These are phyloP conservation scores for Gambusia yucatana DNA, from an alignment of 2,797 vertebrate genomes.

Conservation along the genomic window DNA sequence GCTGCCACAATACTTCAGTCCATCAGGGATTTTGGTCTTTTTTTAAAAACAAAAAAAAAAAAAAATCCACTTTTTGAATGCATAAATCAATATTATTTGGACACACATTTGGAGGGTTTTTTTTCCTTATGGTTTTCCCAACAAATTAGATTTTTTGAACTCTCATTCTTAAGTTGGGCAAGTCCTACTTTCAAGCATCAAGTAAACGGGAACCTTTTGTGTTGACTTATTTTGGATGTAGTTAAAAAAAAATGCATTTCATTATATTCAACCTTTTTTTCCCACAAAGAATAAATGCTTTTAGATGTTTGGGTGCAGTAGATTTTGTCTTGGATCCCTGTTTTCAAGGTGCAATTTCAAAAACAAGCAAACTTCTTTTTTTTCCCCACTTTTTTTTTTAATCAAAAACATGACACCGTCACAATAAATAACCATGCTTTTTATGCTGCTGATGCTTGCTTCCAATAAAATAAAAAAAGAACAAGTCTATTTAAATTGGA, in stretches of 20 bases:
- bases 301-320: conserved; percentile 80
- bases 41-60: conserved; percentile 5
- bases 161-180: conserved; percentile 35
- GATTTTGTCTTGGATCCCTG: conserved; percentile 32
- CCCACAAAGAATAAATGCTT: conserved; percentile 88
- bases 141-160: conserved; percentile 15
- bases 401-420: conserved; percentile 85
- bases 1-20: conserved; percentile 1
- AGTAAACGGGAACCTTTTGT: conserved; percentile 40
- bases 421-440: conserved; percentile 89
- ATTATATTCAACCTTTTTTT: conserved; percentile 88
- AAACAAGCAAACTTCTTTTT: conserved; percentile 40
- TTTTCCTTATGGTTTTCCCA: conserved; percentile 26
- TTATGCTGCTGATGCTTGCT: conserved; percentile 74
- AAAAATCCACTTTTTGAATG: conserved; percentile 37
- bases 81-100: conserved; percentile 44
- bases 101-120: conserved; percentile 49
- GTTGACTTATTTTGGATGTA: conserved; percentile 79
- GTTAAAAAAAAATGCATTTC: conserved; percentile 79
- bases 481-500: conserved; percentile 68
- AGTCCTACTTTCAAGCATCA: conserved; percentile 33
- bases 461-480: conserved; percentile 63
- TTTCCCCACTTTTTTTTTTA: conserved; percentile 72
- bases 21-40: conserved; percentile 22
- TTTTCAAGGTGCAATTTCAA: conserved; percentile 6